A percentile compares a stretch with the other conserved stretches of the same genome.
Conservation (phyloP, 2,888 invertebrate genomes). For the Cyaniris semiargus region DNA sequence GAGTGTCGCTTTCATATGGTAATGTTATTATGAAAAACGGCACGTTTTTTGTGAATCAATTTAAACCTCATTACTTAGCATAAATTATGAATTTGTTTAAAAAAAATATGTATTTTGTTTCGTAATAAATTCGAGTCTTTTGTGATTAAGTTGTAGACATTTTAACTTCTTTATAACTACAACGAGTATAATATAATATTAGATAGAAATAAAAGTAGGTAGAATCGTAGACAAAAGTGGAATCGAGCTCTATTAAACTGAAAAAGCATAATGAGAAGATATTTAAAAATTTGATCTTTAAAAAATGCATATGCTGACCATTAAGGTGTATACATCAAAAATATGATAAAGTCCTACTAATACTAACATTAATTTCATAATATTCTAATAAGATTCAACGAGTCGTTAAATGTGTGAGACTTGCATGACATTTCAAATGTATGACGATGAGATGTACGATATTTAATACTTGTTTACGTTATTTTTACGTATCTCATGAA, state of each 20-base stretch:
- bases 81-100: neutral
- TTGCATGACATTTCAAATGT: conserved; percentile 7
- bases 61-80: neutral
- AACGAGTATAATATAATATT: no score
- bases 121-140: neutral
- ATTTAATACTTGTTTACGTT: neutral
- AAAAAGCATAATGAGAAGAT: neutral
- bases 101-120: neutral
- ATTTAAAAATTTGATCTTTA: neutral
- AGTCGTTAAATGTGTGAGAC: conserved; percentile 17
- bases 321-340: neutral
- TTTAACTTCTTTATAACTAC: neutral
- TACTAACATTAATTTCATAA: no score
- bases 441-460: neutral
- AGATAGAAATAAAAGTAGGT: neutral
- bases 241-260: neutral
- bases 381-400: conserved; percentile 12
- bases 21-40: neutral
- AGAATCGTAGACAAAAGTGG: neutral
- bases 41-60: conserved; percentile 6
- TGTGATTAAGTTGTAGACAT: neutral
- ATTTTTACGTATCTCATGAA: neutral
- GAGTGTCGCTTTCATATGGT: conserved; percentile 11
- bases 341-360: neutral
- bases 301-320: neutral